A percentile compares a stretch with the other conserved stretches of the same genome.
Conservation (phyloP, 2,113 vertebrate genomes). For the Odontophorus gujanensis region DNA sequence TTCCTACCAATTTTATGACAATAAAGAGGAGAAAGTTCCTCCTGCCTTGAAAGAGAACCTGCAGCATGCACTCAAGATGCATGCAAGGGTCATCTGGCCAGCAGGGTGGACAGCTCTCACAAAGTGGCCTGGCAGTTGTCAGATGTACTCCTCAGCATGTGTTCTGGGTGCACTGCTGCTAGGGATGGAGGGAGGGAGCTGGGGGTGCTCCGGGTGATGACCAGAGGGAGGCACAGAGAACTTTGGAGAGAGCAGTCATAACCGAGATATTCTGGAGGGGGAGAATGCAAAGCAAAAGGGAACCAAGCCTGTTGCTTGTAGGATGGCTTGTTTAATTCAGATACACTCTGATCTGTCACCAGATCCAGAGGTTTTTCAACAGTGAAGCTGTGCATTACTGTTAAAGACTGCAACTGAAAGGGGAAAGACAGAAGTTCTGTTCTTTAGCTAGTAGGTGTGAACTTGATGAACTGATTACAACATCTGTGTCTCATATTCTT, state of each 20-base stretch:
- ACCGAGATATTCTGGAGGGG: not conserved
- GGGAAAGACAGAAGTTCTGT: not conserved
- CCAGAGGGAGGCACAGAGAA: not conserved
- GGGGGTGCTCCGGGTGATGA: not conserved
- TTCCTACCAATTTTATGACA: not conserved
- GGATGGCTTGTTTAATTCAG: not conserved
- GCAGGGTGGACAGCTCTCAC: not conserved
- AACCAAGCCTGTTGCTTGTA: not conserved
- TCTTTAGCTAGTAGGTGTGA: not conserved
- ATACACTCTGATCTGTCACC: not conserved
- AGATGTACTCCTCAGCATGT: not conserved
- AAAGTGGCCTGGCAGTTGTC: too few relatives aligned
- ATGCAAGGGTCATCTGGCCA: not conserved
- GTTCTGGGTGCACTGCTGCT: not conserved
- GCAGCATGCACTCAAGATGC: too few relatives aligned
- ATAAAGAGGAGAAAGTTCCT: not conserved
- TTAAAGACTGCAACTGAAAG: not conserved
- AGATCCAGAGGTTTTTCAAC: not conserved
- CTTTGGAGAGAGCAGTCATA: accelerated
- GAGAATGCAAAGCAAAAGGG: not conserved
- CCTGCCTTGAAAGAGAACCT: not conserved
- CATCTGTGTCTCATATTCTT: slow-evolving; percentile 19
- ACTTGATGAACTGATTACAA: not conserved
- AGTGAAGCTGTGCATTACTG: not conserved
- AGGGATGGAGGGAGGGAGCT: not conserved